Percentiles rank a stretch among this genome's conserved stretches.
Conservation (phyloP, 2,888 invertebrate species). For the Eremobia ochroleuca region DNA sequence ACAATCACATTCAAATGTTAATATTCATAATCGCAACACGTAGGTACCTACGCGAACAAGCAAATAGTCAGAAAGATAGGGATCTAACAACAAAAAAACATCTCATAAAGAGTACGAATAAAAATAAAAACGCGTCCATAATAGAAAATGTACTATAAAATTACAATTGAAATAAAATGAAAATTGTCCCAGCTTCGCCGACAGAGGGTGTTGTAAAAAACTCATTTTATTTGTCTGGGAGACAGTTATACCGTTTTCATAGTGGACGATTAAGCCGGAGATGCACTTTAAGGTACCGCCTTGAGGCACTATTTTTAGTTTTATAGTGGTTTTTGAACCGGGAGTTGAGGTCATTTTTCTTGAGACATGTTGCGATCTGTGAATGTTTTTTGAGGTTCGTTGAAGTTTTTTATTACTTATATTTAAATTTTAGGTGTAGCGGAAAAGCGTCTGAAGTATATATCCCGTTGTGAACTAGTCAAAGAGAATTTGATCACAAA, state of each 20-base stretch:
- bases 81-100: conserved; percentile 42
- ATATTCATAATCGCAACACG: conserved; percentile 10
- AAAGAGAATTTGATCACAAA: background rate
- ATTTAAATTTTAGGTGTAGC: background rate
- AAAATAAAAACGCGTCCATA: conserved; percentile 52
- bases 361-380: background rate
- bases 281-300: conserved; percentile 72
- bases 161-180: conserved; percentile 80
- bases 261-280: conserved; percentile 75
- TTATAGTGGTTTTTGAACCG: conserved; percentile 71
- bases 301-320: conserved; percentile 79
- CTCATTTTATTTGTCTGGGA: conserved; percentile 81
- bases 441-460: background rate
- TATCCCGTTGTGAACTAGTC: background rate
- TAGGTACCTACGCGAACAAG: conserved; percentile 6
- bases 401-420: background rate
- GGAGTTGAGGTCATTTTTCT: conserved; percentile 54
- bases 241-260: conserved; percentile 80
- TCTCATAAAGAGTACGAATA: conserved; percentile 64
- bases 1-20: background rate
- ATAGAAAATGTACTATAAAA: conserved; percentile 74
- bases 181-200: conserved; percentile 71
- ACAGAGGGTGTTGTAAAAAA: conserved; percentile 81
- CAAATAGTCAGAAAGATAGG: conserved; percentile 36
- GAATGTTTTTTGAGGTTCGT: background rate